Evolutionary conservation across 1,140 invertebrate species (phyloP), one percentile per base, ranked within the genome.

Genomic region (Platyura marginata): DNA sequence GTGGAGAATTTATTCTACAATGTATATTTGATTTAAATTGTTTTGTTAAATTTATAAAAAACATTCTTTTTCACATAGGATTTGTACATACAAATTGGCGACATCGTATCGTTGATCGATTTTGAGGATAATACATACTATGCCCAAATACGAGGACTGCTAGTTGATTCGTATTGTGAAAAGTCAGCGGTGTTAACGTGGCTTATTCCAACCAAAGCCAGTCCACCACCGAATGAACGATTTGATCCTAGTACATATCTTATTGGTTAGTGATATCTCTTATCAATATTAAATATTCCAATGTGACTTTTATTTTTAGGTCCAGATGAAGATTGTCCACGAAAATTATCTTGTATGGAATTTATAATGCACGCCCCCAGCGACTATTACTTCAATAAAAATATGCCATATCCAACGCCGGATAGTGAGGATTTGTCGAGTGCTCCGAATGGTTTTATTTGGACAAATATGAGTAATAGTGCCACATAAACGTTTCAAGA

Each of bases 121-220:
- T 60, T 74, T 25, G 75, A 81, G 42, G 78, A 79, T 40, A 76
- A 72, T 39, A 72, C 77, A 37, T 93, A 81, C 65, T 94, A 90
- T 61, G 88, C 86, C 25, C 90, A 94, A 65, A 79, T 94, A 23
- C 69, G 82, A 48, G 88, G 87, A 1, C 74, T 94, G 41, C 64
- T 93, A 19, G 86, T 86, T 9, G 89, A 94, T 61, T 86, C 91
- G 54, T 93, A 86, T 63, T 89, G 86, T 55, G 84, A 93, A 54
- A 93, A 93, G 63, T 91, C 87, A 65, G 88, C 86, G 5, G 82
- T 84, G 6, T 68, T 95, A n/a, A 89, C 87, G 0, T 95, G 89
- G 89, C 66, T 94, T 2, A 63, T 95, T 33, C 89, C 89, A 10
- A 90, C 88, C 3, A 72, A 75, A 48, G 69, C 72, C n/a, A 89